phyloP scores from a whole-genome alignment of 2,888 invertebrate genomes.

The Netelia fuscicornis region DNA sequence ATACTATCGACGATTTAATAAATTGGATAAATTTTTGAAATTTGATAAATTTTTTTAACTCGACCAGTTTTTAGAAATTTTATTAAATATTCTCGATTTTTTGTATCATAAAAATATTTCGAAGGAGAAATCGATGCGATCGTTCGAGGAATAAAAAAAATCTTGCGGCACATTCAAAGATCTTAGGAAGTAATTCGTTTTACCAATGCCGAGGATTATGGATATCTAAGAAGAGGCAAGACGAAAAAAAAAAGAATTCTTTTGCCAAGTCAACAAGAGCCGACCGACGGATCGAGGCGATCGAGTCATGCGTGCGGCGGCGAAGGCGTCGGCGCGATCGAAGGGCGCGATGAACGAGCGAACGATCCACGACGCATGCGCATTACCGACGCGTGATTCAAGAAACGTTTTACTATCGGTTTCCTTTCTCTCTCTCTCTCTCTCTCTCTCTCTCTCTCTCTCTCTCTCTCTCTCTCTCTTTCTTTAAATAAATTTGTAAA shows the following conservation, averaged over 20 bases:
- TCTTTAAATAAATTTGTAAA: too few relatives aligned
- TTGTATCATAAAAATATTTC: too few relatives aligned
- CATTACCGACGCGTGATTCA: slow-evolving; percentile 54
- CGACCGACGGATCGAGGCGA: slow-evolving; percentile 1
- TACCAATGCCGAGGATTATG: slow-evolving; percentile 22
- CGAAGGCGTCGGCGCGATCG: slow-evolving; percentile 13
- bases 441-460: too few relatives aligned
- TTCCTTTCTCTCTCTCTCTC: too few relatives aligned
- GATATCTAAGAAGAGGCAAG: slow-evolving; percentile 21
- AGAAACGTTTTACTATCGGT: slow-evolving; percentile 8
- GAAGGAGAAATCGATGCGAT: too few relatives aligned
- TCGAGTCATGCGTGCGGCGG: slow-evolving; percentile 26
- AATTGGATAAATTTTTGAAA: too few relatives aligned
- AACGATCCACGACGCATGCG: not conserved
- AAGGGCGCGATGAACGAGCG: slow-evolving; percentile 38
- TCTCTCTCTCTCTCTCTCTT: too few relatives aligned
- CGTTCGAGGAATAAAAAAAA: too few relatives aligned
- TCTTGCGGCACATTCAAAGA: not conserved
- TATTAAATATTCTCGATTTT: too few relatives aligned
- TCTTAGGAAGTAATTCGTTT: not conserved
- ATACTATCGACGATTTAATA: too few relatives aligned
- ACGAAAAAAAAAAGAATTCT: slow-evolving; percentile 31
- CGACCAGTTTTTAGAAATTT: too few relatives aligned
- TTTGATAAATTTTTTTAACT: too few relatives aligned
- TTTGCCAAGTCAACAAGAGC: not conserved